Evolutionary conservation across 1,140 invertebrate genomes (phyloP), one percentile per base, ranked within the genome.

Genomic region (Drosophila micromelanica): DNA sequence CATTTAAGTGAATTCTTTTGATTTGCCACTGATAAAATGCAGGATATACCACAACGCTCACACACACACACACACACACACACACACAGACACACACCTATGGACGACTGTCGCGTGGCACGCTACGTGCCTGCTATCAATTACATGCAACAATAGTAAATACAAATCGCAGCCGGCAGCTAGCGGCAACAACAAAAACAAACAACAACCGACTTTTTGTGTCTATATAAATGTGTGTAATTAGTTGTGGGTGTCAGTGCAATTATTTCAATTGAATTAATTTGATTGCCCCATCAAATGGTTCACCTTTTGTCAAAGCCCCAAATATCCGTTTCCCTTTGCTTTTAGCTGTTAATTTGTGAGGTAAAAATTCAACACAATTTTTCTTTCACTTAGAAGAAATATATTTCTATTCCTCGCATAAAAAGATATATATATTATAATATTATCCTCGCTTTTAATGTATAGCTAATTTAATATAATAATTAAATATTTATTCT

Each of bases 21-120:
- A 73, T 70, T 73, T 73, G 51, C 64, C 56, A 15, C 64, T 73
- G 71, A 69, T 68, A 56, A 73, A 60, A 67, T 72, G 46, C 45
- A 57, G 43, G n/a, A 32, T 38, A 13, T 40, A 20, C 43, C 57
- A 20, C 38, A 5, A 11, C 3, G 17, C 42, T 9, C 42, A 5
- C n/a, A 13, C 38, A 20, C 12, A 13, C 42, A 38, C 15, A 2
- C 37, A n/a, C 15, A 23, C n/a, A 23, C 20, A 55, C 40, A 54
- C 38, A 17, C 15, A 32, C 49, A 17, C 11, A n/a, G n/a, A 9
- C 12, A 57, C 40, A 23, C 20, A 23, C 45, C 5, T 20, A n/a
- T n/a, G 13, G 48, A 13, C 37, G 13, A 30, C 49, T 55, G 46
- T 71, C 68, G 68, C 35, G 13, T 52, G 64, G 23, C 65, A 35